Evolutionary conservation across 2,113 vertebrate genomes (phyloP).

Genomic region (Taxidea taxus): DNA sequence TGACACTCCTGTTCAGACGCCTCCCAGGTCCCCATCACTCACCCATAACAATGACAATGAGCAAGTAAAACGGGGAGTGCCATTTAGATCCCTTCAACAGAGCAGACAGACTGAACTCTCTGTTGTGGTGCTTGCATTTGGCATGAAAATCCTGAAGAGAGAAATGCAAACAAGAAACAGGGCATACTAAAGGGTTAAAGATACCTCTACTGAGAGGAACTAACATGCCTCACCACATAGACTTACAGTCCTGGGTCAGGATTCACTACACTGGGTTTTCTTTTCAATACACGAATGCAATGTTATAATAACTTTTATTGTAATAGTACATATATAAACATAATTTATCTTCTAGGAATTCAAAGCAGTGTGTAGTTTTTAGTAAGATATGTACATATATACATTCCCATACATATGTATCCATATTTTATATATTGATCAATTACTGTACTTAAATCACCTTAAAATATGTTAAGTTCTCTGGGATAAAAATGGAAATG

Average conservation of each 20-base stretch:
- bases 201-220: not conserved
- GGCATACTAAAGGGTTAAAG: not conserved
- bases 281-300: not conserved
- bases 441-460: not conserved
- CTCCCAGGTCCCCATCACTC: not conserved
- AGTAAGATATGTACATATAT: not conserved
- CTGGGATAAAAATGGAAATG: not conserved
- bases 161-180: constrained; percentile 6
- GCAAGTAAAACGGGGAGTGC: not conserved
- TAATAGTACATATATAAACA: not conserved
- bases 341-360: not conserved
- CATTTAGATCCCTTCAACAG: not conserved
- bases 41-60: not conserved
- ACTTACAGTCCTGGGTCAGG: not conserved
- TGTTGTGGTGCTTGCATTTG: not conserved
- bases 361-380: constrained; percentile 10
- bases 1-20: not conserved
- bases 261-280: not conserved
- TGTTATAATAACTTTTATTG: not conserved
- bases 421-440: not conserved
- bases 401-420: not conserved
- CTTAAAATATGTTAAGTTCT: not conserved
- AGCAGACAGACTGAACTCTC: not conserved
- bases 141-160: not conserved
- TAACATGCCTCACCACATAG: not conserved